A percentile compares a stretch with the other conserved stretches of the same genome.
phyloP scores from a whole-genome alignment of 1,140 invertebrate genomes.

The Bathynomus jamesi region DNA sequence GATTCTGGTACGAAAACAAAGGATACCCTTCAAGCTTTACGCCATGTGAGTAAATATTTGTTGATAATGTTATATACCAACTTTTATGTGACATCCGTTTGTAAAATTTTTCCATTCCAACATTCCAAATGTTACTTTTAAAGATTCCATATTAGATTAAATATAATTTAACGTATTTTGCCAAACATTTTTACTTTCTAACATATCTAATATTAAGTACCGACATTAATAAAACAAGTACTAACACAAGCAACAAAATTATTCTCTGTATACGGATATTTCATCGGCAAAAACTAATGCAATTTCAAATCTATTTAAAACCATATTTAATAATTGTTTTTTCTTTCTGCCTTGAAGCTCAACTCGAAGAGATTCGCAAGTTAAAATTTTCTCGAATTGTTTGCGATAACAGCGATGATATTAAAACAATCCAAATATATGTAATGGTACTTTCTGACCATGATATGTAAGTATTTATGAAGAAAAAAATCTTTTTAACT shows the following conservation, averaged over 20 bases:
- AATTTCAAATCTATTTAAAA: too few species aligned
- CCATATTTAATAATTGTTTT: too few species aligned
- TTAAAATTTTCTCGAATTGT: conserved; percentile 43
- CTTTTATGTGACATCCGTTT: background rate
- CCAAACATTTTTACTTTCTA: too few species aligned
- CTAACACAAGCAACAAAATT: too few species aligned
- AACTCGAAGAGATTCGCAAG: conserved; percentile 45
- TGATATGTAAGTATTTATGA: conserved; percentile 39
- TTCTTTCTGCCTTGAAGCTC: conserved; percentile 38
- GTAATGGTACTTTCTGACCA: conserved; percentile 41
- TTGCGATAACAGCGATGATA: conserved; percentile 47
- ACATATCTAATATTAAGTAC: too few species aligned
- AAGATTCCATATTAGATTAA: too few species aligned
- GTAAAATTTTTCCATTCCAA: background rate
- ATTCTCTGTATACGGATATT: too few species aligned
- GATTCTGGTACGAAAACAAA: conserved; percentile 54
- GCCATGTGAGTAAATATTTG: conserved; percentile 35
- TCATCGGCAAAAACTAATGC: too few species aligned
- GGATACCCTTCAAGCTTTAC: conserved; percentile 41
- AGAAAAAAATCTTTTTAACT: too few species aligned
- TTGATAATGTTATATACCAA: background rate
- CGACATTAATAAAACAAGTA: too few species aligned
- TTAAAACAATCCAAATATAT: conserved; percentile 43
- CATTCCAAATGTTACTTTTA: too few species aligned
- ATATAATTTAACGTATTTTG: too few species aligned